Base-by-base conservation (phyloP, 2,113 vertebrate genomes). In the Athene cunicularia region DNA sequence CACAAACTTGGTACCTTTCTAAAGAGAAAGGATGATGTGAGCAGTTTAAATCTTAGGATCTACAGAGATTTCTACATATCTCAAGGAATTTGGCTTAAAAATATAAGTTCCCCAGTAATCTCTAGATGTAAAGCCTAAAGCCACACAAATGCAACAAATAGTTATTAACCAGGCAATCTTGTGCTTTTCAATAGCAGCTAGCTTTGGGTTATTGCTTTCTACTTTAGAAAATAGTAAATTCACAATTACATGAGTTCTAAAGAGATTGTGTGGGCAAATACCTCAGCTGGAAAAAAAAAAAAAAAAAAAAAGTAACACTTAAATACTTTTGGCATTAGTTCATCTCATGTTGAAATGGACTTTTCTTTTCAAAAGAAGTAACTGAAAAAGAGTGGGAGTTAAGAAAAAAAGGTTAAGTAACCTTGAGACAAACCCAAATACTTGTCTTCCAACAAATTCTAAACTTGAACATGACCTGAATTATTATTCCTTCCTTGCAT, bases 391-490 rank as follows among this genome's bases (percentile, higher is more conserved):
- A 74, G 72, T 80, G 18, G 60, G 68, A 88, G 68, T 84, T 58
- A 70, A 93, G 76, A 73, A 88, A 80, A 91, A 91, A 96, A 83
- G 32, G 35, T 92, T 75, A 62, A 83, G n/a, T 55, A 90, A 92
- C 71, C 59, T 71, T 27, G 24, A 94, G 35, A 84, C 22, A 81
- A 76, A 86, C 77, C 47, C 11, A 70, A 80, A 58, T 30, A 7
- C 30, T 83, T 21, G 1, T 62, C 50, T 80, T 86, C 32, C 47
- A 95, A 68, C 35, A 72, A 79, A 56, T 4, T 76, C 71, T 60
- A 82, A 72, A 56, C 30, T 73, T 77, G 49, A 68, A 35, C 66
- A 93, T 80, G 41, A 95, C 47, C 59, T 62, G 55, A 59, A 74
- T 84, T 88, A 62, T 80, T 95, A 43, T 64, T 83, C 91, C 27